Evolutionary conservation across 2,888 invertebrate species (phyloP).

Genomic region (Eupithecia subumbrata): DNA sequence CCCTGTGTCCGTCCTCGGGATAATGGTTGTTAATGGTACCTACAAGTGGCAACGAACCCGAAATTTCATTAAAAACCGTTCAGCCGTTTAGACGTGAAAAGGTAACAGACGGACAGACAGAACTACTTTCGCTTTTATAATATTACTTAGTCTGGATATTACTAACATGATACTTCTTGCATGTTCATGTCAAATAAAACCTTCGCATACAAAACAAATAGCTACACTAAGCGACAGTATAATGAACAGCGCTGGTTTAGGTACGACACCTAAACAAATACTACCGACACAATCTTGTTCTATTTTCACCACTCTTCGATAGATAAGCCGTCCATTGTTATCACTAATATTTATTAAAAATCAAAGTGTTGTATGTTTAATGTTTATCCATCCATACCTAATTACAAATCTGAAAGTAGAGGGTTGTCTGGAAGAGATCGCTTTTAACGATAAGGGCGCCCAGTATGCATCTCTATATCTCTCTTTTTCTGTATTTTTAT

Average conservation of each 20-base stretch:
- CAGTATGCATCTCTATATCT: too few species aligned
- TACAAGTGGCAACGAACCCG: too few species aligned
- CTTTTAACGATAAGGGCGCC: too few species aligned
- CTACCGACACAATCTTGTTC: not conserved
- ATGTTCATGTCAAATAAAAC: not conserved
- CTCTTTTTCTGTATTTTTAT: too few species aligned
- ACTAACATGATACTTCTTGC: not conserved
- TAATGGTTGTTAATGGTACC: too few species aligned
- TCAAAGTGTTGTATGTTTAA: not conserved
- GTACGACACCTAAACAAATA: not conserved
- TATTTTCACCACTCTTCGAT: constrained; percentile 4
- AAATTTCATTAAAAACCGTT: not conserved
- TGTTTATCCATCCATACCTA: not conserved
- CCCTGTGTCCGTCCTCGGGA: too few species aligned
- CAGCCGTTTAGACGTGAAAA: not conserved
- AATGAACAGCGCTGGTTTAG: not conserved
- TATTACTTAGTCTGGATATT: not conserved
- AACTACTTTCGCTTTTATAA: not conserved
- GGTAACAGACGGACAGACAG: not conserved
- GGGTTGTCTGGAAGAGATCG: not conserved
- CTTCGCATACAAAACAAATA: not conserved
- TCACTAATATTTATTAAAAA: not conserved
- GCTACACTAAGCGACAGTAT: not conserved
- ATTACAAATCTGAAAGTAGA: not conserved
- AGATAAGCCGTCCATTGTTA: not conserved